Percentiles rank a stretch among this genome's conserved stretches.
Evolutionary conservation across 1,140 invertebrate genomes (phyloP).

Genomic region (Triops cancriformis): DNA sequence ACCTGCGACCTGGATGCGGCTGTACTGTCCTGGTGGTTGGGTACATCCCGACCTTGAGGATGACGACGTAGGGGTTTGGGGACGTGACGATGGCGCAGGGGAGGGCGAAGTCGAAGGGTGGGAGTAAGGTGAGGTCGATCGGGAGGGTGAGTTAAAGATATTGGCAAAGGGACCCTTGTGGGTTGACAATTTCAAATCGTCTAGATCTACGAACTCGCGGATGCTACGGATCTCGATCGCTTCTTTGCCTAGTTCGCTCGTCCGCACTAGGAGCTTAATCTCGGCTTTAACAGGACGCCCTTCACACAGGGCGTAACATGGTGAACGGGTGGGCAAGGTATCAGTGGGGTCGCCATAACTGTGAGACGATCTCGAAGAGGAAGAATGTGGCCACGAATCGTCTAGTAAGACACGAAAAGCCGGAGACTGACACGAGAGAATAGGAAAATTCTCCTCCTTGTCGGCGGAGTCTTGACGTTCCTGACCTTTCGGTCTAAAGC

Average conservation of each 20-base stretch:
- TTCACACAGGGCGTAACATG: slow-evolving; percentile 11
- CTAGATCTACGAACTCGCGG: slow-evolving; percentile 41
- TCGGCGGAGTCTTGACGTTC: neutral
- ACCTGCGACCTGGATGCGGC: neutral
- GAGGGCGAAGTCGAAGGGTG: slow-evolving; percentile 17
- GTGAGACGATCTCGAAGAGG: slow-evolving; percentile 8
- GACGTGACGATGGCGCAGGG: slow-evolving; percentile 25
- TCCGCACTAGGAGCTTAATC: slow-evolving; percentile 46
- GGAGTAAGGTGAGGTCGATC: neutral
- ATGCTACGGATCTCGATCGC: slow-evolving; percentile 47
- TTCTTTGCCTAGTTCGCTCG: slow-evolving; percentile 43
- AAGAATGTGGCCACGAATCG: slow-evolving; percentile 22
- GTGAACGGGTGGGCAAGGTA: slow-evolving; percentile 25
- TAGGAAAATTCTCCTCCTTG: slow-evolving; percentile 31
- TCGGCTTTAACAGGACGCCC: slow-evolving; percentile 39
- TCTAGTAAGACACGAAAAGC: slow-evolving; percentile 27
- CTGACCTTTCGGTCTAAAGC: neutral
- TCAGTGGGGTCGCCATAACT: neutral
- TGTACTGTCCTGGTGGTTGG: neutral
- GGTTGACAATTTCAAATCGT: slow-evolving; percentile 20
- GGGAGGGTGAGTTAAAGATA: slow-evolving; percentile 22
- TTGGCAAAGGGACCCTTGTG: slow-evolving; percentile 24
- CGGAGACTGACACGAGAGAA: slow-evolving; percentile 29
- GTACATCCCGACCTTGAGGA: slow-evolving; percentile 21
- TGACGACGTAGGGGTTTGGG: slow-evolving; percentile 26